Conservation (phyloP, 2,888 invertebrate genomes). For the Noctua janthina region DNA sequence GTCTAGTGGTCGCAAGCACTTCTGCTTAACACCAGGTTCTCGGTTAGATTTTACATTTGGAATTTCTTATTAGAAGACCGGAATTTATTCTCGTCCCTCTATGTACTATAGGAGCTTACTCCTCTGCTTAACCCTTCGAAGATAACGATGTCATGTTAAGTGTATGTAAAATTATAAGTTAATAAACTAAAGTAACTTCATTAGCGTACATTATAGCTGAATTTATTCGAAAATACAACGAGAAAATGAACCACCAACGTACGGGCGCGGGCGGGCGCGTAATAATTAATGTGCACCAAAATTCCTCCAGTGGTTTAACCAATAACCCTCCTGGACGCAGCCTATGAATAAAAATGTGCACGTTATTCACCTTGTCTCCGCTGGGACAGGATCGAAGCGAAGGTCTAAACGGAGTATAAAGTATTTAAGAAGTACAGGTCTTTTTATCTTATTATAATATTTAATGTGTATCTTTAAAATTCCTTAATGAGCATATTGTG, state of each 20-base stretch:
- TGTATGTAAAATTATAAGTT: background rate
- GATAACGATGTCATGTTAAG: too few species aligned
- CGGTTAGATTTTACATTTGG: too few species aligned
- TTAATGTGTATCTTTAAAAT: too few species aligned
- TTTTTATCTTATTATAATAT: background rate
- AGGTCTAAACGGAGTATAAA: constrained; percentile 23
- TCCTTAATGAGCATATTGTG: too few species aligned
- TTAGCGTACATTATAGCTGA: background rate
- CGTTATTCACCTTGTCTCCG: constrained; percentile 16
- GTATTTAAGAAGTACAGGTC: constrained; percentile 18
- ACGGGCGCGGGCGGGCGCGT: background rate
- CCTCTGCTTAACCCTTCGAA: too few species aligned
- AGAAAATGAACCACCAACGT: background rate
- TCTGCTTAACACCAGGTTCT: too few species aligned
- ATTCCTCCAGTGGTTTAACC: constrained; percentile 39
- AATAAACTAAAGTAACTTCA: background rate
- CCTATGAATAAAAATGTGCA: constrained; percentile 47
- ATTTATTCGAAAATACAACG: constrained; percentile 13
- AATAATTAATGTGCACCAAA: constrained; percentile 48
- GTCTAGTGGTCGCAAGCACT: background rate
- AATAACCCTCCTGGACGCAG: constrained; percentile 17
- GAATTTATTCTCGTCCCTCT: background rate
- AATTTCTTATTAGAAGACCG: too few species aligned
- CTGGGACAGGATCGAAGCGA: constrained; percentile 1
- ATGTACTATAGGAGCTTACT: background rate